phyloP scores from a whole-genome alignment of 2,113 vertebrate species.

The Zeus faber region DNA sequence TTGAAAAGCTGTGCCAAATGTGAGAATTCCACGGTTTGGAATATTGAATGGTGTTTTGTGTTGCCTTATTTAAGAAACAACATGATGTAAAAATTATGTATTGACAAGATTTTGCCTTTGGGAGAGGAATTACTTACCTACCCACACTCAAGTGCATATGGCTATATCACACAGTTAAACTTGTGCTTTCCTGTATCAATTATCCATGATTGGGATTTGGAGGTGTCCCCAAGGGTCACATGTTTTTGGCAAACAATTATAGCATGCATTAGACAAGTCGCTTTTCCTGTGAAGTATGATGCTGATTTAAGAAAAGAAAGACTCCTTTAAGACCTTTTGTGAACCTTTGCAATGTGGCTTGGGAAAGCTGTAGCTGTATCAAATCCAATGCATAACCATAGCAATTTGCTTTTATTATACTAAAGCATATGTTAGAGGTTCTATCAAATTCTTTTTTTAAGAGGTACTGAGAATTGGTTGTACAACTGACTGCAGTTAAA shows the following conservation, averaged over 20 bases:
- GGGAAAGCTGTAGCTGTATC: slow-evolving; percentile 19
- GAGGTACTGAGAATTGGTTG: slow-evolving; percentile 36
- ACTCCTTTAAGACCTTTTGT: background rate
- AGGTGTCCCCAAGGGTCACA: too few relatives aligned
- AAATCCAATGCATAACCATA: slow-evolving; percentile 26
- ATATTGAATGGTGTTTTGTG: slow-evolving; percentile 25
- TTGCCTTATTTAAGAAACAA: too few relatives aligned
- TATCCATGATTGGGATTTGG: too few relatives aligned
- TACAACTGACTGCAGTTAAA: slow-evolving; percentile 74
- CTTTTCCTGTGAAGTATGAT: slow-evolving; percentile 1
- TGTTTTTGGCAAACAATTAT: too few relatives aligned
- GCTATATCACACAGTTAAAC: too few relatives aligned
- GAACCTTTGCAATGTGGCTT: slow-evolving; percentile 16
- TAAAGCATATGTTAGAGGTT: slow-evolving; percentile 50
- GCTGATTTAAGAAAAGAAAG: slow-evolving; percentile 5
- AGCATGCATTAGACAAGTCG: background rate
- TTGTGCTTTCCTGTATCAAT: too few relatives aligned
- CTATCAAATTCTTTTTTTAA: slow-evolving; percentile 36
- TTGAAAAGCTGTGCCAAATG: slow-evolving; percentile 25
- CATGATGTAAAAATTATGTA: slow-evolving; percentile 10
- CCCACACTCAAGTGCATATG: too few relatives aligned
- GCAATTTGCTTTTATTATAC: slow-evolving; percentile 29
- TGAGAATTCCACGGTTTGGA: slow-evolving; percentile 28
- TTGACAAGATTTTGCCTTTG: slow-evolving; percentile 10
- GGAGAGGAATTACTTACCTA: slow-evolving; percentile 16